A percentile compares a stretch with the other conserved stretches of the same genome.
These are phyloP conservation scores for Cnemophilus loriae DNA, from an alignment of 2,113 vertebrate genomes.

Conservation along the genomic window DNA sequence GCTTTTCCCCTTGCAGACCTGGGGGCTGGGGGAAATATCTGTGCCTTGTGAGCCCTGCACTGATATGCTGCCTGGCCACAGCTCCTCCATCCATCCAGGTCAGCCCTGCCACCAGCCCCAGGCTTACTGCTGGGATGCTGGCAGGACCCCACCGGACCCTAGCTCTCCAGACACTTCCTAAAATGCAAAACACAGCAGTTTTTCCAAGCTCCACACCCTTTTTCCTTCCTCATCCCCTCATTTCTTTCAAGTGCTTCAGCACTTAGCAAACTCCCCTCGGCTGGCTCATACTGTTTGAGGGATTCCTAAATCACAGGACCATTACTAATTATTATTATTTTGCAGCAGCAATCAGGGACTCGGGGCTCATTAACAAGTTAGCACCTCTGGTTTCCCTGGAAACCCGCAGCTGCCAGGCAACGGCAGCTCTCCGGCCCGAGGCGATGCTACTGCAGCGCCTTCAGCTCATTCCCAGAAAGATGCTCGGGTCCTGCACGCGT, in stretches of 20 bases:
- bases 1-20: neutral
- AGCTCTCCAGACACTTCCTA: neutral
- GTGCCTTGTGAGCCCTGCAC: neutral
- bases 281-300: constrained; percentile 10
- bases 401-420: constrained; percentile 77
- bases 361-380: constrained; percentile 75
- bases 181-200: neutral
- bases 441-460: constrained; percentile 22
- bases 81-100: neutral
- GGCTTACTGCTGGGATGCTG: neutral
- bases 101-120: neutral
- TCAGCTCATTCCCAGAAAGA: neutral
- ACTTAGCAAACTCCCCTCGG: neutral
- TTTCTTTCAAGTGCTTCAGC: neutral
- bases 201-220: neutral
- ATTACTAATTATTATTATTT: constrained; percentile 68
- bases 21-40: neutral
- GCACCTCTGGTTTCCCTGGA: constrained; percentile 74
- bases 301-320: constrained; percentile 39
- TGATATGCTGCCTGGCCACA: neutral
- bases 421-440: constrained; percentile 28
- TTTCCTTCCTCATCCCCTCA: neutral
- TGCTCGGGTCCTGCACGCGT: neutral
- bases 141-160: neutral
- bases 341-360: constrained; percentile 57